These are phyloP conservation scores for Uloborus diversus DNA, from an alignment of 1,140 invertebrate genomes.

Conservation along the genomic window DNA sequence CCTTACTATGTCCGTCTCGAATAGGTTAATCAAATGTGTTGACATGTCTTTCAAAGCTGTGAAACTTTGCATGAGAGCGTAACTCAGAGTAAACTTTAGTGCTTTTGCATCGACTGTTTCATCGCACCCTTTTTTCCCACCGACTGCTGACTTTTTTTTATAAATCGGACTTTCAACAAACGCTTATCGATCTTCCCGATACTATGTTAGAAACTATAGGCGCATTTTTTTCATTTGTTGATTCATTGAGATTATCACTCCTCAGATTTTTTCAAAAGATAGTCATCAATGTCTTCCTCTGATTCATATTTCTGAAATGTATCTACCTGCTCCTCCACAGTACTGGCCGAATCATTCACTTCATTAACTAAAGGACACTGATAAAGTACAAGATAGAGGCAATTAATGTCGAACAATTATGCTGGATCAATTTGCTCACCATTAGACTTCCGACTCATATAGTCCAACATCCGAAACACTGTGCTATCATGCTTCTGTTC, in stretches of 20 bases:
- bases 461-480: background rate
- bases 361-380: background rate
- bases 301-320: background rate
- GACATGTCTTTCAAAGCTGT: background rate
- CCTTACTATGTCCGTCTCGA: background rate
- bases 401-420: background rate
- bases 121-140: background rate
- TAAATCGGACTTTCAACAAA: background rate
- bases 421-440: background rate
- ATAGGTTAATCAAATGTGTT: background rate
- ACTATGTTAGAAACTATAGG: background rate
- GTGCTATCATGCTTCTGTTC: background rate
- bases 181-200: slow-evolving; percentile 3
- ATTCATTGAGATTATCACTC: background rate
- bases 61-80: background rate
- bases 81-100: background rate
- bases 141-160: background rate
- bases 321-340: background rate
- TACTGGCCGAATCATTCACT: background rate
- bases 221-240: background rate
- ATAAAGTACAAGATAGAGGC: background rate
- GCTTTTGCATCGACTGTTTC: background rate
- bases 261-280: too few species aligned
- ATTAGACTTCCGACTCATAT: background rate
- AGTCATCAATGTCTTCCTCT: too few species aligned